Conservation (phyloP, 64 coral and sea anemone genomes). For the Astreopora myriophthalma region DNA sequence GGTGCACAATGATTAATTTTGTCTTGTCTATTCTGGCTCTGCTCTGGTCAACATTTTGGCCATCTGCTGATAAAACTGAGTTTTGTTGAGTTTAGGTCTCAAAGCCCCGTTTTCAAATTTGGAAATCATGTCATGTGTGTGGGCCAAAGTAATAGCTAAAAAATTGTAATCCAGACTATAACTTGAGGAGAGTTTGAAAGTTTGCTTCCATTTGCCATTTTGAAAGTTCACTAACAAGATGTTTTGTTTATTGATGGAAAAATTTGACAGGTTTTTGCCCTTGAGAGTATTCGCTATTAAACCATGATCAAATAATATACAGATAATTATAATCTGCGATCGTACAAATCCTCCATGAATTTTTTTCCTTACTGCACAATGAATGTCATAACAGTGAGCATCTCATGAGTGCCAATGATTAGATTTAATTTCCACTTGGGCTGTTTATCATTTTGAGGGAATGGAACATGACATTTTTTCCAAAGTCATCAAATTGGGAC, state of each 20-base stretch:
- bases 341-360: neutral
- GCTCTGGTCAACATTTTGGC: no score
- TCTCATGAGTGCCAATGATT: neutral
- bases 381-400: neutral
- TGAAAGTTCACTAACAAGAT: neutral
- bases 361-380: neutral
- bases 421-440: neutral
- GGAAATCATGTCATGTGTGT: no score
- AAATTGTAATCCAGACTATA: no score
- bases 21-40: no score
- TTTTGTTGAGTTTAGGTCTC: no score
- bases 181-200: no score
- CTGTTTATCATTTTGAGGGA: neutral
- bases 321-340: neutral
- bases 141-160: no score
- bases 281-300: neutral
- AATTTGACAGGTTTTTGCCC: neutral
- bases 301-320: neutral
- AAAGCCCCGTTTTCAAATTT: no score
- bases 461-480: neutral
- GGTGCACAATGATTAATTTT: no score
- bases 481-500: neutral
- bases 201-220: no score
- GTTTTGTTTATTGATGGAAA: neutral
- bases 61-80: no score